Base-by-base conservation (phyloP, 2,888 invertebrate genomes). In the Parnassius glacialis region DNA sequence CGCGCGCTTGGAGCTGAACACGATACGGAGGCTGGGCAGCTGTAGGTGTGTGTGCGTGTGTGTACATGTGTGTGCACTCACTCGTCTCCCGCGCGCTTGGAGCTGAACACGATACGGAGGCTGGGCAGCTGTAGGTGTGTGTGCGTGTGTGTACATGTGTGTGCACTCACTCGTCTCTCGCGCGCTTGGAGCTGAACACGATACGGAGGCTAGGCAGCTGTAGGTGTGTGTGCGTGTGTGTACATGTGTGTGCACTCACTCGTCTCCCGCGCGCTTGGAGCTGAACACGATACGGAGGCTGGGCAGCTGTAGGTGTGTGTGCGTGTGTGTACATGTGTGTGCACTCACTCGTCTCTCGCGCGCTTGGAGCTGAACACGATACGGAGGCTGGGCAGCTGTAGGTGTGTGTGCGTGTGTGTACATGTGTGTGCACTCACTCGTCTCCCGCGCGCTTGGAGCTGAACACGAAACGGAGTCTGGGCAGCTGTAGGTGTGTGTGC, bases 91-190 rank as follows among this genome's bases (percentile, higher is more conserved):
- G 96, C 95, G 57, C 97, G 92, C 85, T 97, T 97, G 44, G 97
- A 98, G 75, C 99, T 99, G 85, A 99, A 98, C 2, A 99, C 97
- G 72, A 99, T 96, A 84, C 98, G 98, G 70, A 99, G 93, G n/a
- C 97, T 97, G 9, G 99, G 99, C 75, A 99, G 92, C 82, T 98
- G 97, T 67, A 99, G 92, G 34, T 7, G 7, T 7, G 13, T 1
- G 12, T 7, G 10, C 10, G 48, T 56, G 56, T 12, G 9, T 12
- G 45, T 25, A 7, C 7, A 3, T 25, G 0, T 25, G 25, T 5
- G 25, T 0, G 25, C 25, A 1, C 20, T 20, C 20, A 20, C 20
- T 20, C 20, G 20, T 20, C 20, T 20, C 20, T 0, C 20, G 20
- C 20, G 20, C 20, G 2, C 20, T 20, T 20, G 20, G 1, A 20